A percentile compares a stretch with the other conserved stretches of the same genome.
phyloP scores from a whole-genome alignment of 2,888 invertebrate species.

The Agonum fuliginosum region DNA sequence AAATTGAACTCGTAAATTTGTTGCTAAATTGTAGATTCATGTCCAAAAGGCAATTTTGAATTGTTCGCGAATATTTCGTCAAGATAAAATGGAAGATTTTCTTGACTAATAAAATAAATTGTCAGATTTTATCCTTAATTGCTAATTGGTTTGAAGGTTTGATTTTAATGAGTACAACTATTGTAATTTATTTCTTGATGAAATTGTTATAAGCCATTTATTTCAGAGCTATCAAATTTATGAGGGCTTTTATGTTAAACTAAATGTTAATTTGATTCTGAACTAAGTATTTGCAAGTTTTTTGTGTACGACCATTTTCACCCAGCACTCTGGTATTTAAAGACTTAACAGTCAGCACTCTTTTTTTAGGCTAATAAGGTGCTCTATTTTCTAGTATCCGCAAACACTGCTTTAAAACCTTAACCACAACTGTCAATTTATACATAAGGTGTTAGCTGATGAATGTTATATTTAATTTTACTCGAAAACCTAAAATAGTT shows the following conservation, averaged over 20 bases:
- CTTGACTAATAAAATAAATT: background rate
- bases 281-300: too few species aligned
- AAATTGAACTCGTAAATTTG: constrained; percentile 22
- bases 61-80: background rate
- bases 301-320: too few species aligned
- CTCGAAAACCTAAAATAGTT: too few species aligned
- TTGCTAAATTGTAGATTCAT: constrained; percentile 4
- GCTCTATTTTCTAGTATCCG: too few species aligned
- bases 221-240: background rate
- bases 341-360: too few species aligned
- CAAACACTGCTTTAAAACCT: too few species aligned
- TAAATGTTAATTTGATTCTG: background rate
- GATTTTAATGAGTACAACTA: background rate
- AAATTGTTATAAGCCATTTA: background rate
- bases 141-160: background rate
- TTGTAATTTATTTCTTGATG: background rate
- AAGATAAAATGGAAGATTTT: background rate
- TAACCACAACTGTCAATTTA: too few species aligned
- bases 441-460: too few species aligned
- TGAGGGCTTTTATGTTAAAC: background rate
- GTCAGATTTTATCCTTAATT: background rate
- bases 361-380: too few species aligned
- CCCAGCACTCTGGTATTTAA: too few species aligned
- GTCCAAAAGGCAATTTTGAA: constrained; percentile 1
- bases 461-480: too few species aligned